These are phyloP conservation scores for Jordanella pulchra DNA, from an alignment of 2,797 vertebrate genomes.

Conservation along the genomic window DNA sequence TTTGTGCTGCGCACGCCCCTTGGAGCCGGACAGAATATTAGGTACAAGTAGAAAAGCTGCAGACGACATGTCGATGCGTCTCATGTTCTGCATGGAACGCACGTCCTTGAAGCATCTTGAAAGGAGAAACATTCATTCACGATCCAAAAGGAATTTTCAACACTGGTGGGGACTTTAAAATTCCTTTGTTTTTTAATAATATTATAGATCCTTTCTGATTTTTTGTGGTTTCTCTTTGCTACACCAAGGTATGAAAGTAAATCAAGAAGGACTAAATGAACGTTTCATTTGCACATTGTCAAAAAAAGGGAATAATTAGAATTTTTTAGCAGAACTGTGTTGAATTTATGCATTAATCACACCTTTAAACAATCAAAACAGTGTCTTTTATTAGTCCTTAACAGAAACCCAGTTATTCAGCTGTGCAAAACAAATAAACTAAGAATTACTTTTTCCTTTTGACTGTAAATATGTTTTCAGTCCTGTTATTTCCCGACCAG, in stretches of 20 bases:
- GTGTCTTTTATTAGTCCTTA: background rate
- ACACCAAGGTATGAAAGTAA: background rate
- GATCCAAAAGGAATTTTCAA: no score
- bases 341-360: background rate
- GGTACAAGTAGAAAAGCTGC: no score
- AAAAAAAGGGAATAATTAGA: background rate
- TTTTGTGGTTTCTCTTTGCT: background rate
- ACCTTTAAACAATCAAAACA: background rate
- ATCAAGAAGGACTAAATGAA: background rate
- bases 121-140: no score
- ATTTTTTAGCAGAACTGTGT: background rate
- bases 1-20: no score
- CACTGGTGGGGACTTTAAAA: no score
- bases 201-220: no score
- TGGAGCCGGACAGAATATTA: no score
- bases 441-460: background rate
- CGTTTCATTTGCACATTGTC: no score
- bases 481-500: slow-evolving; percentile 7
- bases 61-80: no score
- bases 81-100: no score
- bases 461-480: background rate
- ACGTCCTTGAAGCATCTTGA: no score
- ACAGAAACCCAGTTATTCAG: background rate
- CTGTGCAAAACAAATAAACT: background rate
- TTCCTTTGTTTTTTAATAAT: no score